A percentile compares a stretch with the other conserved stretches of the same genome.
Conservation (phyloP, 2,797 vertebrate genomes). For the Tarsius wallacei region DNA sequence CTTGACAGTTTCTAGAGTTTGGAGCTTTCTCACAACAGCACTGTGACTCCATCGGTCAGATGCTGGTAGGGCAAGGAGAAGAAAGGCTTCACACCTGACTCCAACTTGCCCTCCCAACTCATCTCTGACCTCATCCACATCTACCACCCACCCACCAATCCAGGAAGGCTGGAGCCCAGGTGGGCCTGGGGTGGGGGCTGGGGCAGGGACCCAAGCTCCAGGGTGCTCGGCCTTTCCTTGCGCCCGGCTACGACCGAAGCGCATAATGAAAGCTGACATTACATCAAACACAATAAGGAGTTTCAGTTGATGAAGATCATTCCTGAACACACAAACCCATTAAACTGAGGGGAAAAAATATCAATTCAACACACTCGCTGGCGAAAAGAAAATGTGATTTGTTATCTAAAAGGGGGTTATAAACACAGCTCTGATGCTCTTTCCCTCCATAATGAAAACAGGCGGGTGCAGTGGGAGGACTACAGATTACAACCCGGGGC, state of each 20-base stretch:
- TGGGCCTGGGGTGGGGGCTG: background rate
- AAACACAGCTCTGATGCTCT: conserved; percentile 91
- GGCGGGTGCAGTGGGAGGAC: conserved; percentile 89
- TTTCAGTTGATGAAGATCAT: conserved; percentile 97
- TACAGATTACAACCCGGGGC: conserved; percentile 91
- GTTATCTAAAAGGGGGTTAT: conserved; percentile 92
- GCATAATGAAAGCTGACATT: conserved; percentile 98
- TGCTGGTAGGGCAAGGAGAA: background rate
- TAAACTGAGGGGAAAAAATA: conserved; percentile 92
- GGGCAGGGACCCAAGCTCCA: background rate
- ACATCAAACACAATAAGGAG: conserved; percentile 99
- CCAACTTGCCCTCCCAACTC: background rate
- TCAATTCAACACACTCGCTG: conserved; percentile 91
- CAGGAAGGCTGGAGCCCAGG: background rate
- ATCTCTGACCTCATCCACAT: background rate
- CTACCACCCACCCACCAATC: background rate
- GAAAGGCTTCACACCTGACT: background rate
- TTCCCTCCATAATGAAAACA: conserved; percentile 91
- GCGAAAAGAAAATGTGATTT: conserved; percentile 92
- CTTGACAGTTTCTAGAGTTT: background rate
- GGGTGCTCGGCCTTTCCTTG: conserved; percentile 41
- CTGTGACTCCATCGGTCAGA: background rate
- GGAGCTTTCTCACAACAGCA: background rate
- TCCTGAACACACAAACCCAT: conserved; percentile 95
- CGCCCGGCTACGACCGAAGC: conserved; percentile 80